Percentiles rank a stretch among this genome's conserved stretches.
phyloP scores from a whole-genome alignment of 30 jellyfish, hydroid and myxozoan species.

The Clytia hemisphaerica region DNA sequence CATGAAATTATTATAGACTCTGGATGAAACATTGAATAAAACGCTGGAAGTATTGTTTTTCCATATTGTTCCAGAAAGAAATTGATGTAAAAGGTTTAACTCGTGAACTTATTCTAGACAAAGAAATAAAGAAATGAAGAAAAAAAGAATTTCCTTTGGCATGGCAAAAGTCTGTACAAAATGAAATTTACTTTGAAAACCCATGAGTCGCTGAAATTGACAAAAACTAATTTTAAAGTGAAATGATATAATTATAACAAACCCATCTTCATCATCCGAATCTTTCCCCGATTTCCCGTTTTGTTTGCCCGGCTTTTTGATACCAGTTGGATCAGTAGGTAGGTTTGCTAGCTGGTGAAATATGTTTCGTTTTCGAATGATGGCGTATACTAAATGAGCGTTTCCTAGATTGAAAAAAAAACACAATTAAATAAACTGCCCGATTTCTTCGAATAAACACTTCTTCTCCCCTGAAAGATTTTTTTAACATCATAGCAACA shows the following conservation, averaged over 20 bases:
- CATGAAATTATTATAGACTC: no score
- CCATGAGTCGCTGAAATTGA: not conserved
- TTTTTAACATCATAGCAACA: no score
- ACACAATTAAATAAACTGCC: not conserved
- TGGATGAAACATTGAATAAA: no score
- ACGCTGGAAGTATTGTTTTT: no score
- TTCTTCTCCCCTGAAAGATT: no score
- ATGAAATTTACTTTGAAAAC: not conserved
- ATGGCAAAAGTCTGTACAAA: no score
- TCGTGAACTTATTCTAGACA: no score
- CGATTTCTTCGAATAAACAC: no score
- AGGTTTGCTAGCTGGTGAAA: slow-evolving; percentile 90
- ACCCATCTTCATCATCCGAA: slow-evolving; percentile 90
- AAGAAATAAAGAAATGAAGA: no score
- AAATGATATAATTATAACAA: not conserved
- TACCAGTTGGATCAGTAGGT: slow-evolving; percentile 89
- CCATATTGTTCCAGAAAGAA: no score
- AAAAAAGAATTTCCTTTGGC: not conserved
- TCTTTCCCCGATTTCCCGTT: slow-evolving; percentile 43
- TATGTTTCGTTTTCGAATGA: slow-evolving; percentile 84
- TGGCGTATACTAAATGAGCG: slow-evolving; percentile 90
- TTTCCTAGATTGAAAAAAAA: slow-evolving; percentile 38
- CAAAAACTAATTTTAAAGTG: not conserved
- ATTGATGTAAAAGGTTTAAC: no score
- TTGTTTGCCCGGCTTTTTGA: slow-evolving; percentile 51